Evolutionary conservation across 2,797 vertebrate species (phyloP).

Genomic region (Acipenser ruthenus): DNA sequence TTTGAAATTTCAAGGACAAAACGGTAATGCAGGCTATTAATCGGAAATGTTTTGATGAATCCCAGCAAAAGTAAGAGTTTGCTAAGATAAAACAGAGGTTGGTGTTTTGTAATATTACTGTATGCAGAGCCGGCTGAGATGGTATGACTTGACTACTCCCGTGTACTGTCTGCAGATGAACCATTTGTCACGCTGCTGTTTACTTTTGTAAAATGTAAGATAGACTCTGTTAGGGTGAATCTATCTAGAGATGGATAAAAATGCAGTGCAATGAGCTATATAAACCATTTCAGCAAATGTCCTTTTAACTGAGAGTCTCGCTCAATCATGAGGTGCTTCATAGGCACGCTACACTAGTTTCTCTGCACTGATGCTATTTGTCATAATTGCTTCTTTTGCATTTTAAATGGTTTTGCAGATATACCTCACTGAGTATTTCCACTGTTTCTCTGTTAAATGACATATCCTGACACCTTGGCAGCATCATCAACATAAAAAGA

Average conservation of each 20-base stretch:
- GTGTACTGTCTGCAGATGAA: too few species aligned
- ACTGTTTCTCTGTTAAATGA: background rate
- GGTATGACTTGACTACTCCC: too few species aligned
- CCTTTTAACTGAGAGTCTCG: slow-evolving; percentile 1
- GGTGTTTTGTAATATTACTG: too few species aligned
- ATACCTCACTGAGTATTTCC: background rate
- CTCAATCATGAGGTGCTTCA: background rate
- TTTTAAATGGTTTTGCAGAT: background rate
- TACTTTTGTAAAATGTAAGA: too few species aligned
- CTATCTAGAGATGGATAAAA: background rate
- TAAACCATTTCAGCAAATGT: background rate
- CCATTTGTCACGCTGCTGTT: too few species aligned
- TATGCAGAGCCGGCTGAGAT: too few species aligned
- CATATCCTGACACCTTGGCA: slow-evolving; percentile 4
- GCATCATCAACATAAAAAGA: background rate
- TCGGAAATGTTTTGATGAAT: too few species aligned
- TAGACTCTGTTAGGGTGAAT: too few species aligned
- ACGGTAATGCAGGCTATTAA: too few species aligned
- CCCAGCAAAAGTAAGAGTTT: too few species aligned
- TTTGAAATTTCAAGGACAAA: too few species aligned
- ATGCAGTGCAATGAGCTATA: background rate
- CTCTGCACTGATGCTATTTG: background rate
- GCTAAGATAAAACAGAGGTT: too few species aligned
- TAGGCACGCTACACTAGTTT: background rate
- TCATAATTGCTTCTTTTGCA: slow-evolving; percentile 4